Conservation (phyloP, 2,888 invertebrate species). For the Drosophila emarginata region DNA sequence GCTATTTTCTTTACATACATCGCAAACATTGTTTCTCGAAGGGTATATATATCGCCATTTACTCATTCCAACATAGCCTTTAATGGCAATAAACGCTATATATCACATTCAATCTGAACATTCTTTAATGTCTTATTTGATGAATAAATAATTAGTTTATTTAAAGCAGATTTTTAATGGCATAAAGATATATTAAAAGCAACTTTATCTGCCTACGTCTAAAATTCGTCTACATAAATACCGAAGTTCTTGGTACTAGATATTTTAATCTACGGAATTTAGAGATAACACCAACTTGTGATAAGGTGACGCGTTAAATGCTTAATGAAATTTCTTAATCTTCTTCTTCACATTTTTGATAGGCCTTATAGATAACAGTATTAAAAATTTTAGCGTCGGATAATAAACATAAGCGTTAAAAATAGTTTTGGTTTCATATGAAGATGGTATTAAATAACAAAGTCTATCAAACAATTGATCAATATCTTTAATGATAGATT, state of each 20-base stretch:
- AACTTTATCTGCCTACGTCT: not conserved
- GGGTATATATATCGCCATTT: not conserved
- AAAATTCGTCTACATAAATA: not conserved
- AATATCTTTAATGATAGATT: not conserved
- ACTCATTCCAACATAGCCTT: not conserved
- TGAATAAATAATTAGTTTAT: not conserved
- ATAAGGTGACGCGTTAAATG: not conserved
- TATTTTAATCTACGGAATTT: not conserved
- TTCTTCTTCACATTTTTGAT: not conserved
- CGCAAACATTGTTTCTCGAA: not conserved
- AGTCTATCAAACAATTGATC: not conserved
- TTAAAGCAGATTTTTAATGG: not conserved
- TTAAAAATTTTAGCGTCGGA: not conserved
- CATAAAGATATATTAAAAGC: not conserved
- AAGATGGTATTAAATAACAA: not conserved
- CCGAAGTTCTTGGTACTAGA: not conserved
- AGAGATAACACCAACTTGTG: not conserved
- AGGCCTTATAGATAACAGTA: slow-evolving; percentile 1
- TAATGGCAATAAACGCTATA: not conserved
- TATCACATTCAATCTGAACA: not conserved
- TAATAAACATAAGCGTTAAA: not conserved
- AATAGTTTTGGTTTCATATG: not conserved
- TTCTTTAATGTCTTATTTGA: not conserved
- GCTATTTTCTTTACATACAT: not conserved
- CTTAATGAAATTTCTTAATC: not conserved